Base-by-base conservation (phyloP, 2,888 invertebrate species). In the Drosophila nr. medialis region DNA sequence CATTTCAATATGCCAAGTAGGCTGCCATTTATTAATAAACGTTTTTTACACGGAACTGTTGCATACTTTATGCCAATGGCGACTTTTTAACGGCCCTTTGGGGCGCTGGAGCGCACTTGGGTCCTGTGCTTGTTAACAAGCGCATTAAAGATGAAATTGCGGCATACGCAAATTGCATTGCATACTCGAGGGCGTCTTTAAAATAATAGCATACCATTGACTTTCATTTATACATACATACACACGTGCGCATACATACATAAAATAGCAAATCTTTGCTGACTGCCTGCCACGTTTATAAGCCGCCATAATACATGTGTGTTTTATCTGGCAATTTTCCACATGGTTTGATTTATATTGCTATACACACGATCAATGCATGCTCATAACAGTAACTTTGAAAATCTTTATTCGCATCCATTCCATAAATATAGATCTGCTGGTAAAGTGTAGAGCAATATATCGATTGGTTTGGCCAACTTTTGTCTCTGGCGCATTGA, bases 131-230 rank as follows among this genome's bases (percentile, higher is more conserved):
- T 75, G 74, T 73, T 58, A 80, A 77, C 86, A 77, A 55, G 58
- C 53, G 65, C 71, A 80, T 88, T 75, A 80, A 72, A 75, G 72
- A 59, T 56, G 30, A 80, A 64, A 48, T 62, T 61, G 74, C 36
- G 68, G 53, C 53, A 53, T 69, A 81, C 81, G 79, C 72, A 87
- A 87, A 87, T 85, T 76, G 61, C 51, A 50, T 11, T 67, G 70
- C 80, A 60, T 67, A 56, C 80, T 79, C 83, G n/a, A 36, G 77
- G 83, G 77, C 49, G 56, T 66, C 53, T 66, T 81, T 71, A 64
- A 64, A 54, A 71, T 42, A 66, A 78, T 54, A 38, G 56, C 58
- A 40, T 30, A 18, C 18, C 27, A n/a, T 27, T 24, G 1, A 45
- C 24, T 15, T 45, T 15, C 4, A 27, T 24, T 8, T 4, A 24